Evolutionary conservation across 2,113 vertebrate species (phyloP), one percentile per base, ranked within the genome.

Genomic region (Daubentonia madagascariensis): DNA sequence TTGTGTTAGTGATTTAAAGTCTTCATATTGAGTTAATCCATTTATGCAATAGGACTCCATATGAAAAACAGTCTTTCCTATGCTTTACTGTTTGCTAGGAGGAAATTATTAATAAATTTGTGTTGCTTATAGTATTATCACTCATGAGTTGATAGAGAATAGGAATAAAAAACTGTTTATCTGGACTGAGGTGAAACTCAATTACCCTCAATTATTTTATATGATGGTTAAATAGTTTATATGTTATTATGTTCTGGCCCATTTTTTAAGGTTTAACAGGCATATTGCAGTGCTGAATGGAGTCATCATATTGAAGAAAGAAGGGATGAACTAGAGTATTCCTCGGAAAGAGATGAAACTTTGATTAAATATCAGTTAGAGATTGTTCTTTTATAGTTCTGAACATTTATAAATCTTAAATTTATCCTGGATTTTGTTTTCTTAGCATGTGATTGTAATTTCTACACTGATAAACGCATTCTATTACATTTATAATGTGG

Each of bases 381-480:
- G n/a, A 2, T 76, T 95, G 1, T 97, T 57, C 22, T 89, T 97
- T 96, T 97, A 73, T 63, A 97, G n/a, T 85, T 88, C 78, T 57
- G 76, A 73, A 35, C 85, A 84, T 93, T 93, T 84, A 67, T 81
- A 86, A 91, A 95, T 63, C 52, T 63, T n/a, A 6, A 81, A 37
- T 92, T 94, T 90, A 40, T 45, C 50, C 37, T 61, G 43, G 13
- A 1, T 2, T 79, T 95, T 11, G 89, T 37, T 98, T 94, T 45
- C 12, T 94, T 87, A 50, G 76, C 85, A 40, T 25, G 30, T 94
- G 67, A 2, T 48, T 72, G 72, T 97, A 85, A 80, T 93, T 75
- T 88, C 63, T 81, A 20, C 92, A 89, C 23, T 67, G 22, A 13
- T 94, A 93, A 90, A 72, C 35, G 78, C 16, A 87, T 93, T 52